These are phyloP conservation scores for Acanthiza pusilla DNA, from an alignment of 2,797 vertebrate species.

Conservation along the genomic window DNA sequence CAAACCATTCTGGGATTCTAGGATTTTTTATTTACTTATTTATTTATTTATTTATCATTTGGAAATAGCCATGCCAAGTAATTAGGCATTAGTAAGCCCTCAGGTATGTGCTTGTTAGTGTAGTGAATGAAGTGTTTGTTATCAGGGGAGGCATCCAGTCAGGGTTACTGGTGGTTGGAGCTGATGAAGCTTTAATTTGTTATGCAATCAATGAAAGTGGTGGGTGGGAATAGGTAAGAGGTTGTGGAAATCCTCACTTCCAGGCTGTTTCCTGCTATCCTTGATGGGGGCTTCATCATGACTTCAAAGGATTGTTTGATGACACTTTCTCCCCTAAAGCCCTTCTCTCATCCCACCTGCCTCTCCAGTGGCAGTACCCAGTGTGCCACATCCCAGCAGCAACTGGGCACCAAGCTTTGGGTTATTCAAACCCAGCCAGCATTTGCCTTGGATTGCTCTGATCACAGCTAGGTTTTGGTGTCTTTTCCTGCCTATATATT, in stretches of 20 bases:
- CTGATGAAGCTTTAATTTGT: not conserved
- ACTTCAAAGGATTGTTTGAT: not conserved
- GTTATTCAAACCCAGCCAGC: not conserved
- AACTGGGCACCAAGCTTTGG: not conserved
- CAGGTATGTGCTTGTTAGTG: not conserved
- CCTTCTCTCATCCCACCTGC: not conserved
- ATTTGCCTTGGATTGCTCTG: not conserved
- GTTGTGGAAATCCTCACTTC: not conserved
- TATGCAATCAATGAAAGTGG: not conserved
- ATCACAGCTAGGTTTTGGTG: not conserved
- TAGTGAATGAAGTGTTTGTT: not conserved
- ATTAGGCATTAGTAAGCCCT: not conserved
- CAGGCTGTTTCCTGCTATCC: not conserved
- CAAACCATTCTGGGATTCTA: not conserved
- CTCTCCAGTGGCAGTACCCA: accelerated
- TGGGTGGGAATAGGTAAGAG: not conserved
- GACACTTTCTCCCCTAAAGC: not conserved
- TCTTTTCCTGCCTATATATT: not conserved
- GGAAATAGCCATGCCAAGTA: not conserved
- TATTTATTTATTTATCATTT: not conserved
- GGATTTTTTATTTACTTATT: no score
- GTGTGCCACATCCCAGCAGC: not conserved
- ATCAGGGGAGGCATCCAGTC: not conserved
- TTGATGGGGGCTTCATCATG: accelerated
- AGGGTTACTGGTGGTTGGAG: not conserved